These are phyloP conservation scores for Sarcophaga peregrina DNA, from an alignment of 1,140 invertebrate species.

Conservation along the genomic window DNA sequence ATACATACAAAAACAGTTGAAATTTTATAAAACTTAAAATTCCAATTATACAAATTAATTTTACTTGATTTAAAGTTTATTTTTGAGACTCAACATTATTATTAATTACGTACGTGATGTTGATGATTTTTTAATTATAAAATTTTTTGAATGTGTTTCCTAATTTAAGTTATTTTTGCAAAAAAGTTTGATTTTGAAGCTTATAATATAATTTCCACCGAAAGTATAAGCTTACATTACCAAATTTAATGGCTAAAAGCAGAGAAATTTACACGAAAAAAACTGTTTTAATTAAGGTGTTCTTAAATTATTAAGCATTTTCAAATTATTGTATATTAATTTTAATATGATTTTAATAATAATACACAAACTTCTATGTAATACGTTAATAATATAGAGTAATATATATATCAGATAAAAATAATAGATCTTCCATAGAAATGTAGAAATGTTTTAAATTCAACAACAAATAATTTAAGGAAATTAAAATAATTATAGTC, in stretches of 20 bases:
- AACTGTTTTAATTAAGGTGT: not conserved
- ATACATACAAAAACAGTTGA: no score
- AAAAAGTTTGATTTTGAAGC: conserved; percentile 20
- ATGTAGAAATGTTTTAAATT: conserved; percentile 18
- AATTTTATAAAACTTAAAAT: no score
- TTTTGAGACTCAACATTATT: no score
- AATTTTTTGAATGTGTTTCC: conserved; percentile 26
- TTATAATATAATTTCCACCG: not conserved
- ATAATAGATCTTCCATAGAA: conserved; percentile 25
- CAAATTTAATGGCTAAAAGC: conserved; percentile 19
- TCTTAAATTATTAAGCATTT: not conserved
- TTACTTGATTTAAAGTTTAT: no score
- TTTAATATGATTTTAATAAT: not conserved
- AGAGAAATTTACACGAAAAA: not conserved
- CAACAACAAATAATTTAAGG: not conserved
- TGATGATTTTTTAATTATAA: not conserved
- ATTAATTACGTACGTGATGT: no score
- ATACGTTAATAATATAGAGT: not conserved
- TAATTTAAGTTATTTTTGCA: not conserved
- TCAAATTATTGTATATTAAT: not conserved
- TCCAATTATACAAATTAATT: no score
- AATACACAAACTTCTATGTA: not conserved
- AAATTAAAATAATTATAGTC: conserved; percentile 32
- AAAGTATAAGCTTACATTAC: conserved; percentile 28
- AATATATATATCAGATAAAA: conserved; percentile 28